Evolutionary conservation across 92 coral and sea anemone genomes (phyloP).

Genomic region (Zoanthus solanderi): DNA sequence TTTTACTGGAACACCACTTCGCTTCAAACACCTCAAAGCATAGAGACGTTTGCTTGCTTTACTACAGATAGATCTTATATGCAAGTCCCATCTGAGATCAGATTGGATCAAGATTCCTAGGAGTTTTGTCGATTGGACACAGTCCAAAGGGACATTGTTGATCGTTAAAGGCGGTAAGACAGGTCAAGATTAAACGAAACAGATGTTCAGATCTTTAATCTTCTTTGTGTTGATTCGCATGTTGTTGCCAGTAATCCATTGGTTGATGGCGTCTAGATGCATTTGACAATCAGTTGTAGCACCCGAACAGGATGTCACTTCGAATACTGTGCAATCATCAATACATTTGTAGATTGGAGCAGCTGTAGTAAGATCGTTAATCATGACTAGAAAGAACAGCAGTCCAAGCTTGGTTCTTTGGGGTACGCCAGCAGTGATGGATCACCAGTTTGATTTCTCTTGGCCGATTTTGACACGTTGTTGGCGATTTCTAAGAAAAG

Average conservation of each 20-base stretch:
- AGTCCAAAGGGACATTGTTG: not conserved
- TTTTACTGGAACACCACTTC: not conserved
- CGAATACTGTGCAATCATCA: not conserved
- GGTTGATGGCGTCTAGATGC: slow-evolving; percentile 37
- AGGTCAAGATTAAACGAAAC: not conserved
- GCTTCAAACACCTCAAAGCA: not conserved
- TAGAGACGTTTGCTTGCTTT: slow-evolving; percentile 5
- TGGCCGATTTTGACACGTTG: slow-evolving; percentile 27
- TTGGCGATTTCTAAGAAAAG: slow-evolving; percentile 18
- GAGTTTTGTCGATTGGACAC: slow-evolving; percentile 19
- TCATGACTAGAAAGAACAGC: slow-evolving; percentile 16
- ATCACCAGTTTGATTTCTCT: slow-evolving; percentile 7
- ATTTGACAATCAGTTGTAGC: not conserved
- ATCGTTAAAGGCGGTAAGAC: not conserved
- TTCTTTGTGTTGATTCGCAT: slow-evolving; percentile 38
- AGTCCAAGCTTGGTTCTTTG: slow-evolving; percentile 1
- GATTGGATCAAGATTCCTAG: slow-evolving; percentile 55
- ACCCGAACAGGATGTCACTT: not conserved
- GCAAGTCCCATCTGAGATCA: slow-evolving; percentile 45
- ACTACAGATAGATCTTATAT: not conserved
- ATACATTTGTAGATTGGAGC: not conserved
- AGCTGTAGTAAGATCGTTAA: slow-evolving; percentile 17
- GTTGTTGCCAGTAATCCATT: slow-evolving; percentile 17
- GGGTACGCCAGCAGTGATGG: slow-evolving; percentile 15
- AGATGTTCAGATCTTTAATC: slow-evolving; percentile 25